Evolutionary conservation across 2,797 vertebrate genomes (phyloP), one percentile per base, ranked within the genome.

Genomic region (Gephyroberyx darwinii): DNA sequence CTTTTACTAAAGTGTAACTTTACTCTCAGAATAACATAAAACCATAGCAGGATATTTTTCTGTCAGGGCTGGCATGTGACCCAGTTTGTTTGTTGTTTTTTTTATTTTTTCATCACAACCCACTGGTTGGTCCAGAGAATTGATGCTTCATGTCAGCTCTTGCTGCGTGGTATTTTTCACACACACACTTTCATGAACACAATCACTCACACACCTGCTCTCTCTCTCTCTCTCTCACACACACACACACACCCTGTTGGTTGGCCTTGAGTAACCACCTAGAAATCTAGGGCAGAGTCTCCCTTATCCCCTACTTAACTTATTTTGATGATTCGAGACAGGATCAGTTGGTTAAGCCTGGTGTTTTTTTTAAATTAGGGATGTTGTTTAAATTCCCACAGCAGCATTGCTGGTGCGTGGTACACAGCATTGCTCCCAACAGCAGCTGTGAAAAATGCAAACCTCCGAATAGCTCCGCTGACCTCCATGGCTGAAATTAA

Each of bases 291-390:
- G 82, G 62, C 82, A 65, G 45, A 73, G 59, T 60, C 57, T 43
- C 57, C 19, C 57, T 16, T 16, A 43, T 59, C 35, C 39, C 20
- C 20, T 59, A 20, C 13, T 59, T 41, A 41, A 59, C 22, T 66
- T 66, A 61, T 81, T 80, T 82, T 69, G 75, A 82, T 74, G 69
- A 87, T 77, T 83, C 64, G 75, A 66, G 31, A 35, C 66, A 69
- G 47, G 43, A 74, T 80, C 35, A 53, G 73, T 87, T 71, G 74
- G 69, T 58, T 37, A 59, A 76, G 62, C 45, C 31, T 65, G 22
- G 48, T 53, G 45, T 63, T 73, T 39, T 77, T 26, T 26, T 26
- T 26, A 71, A 65, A 64, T 67, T 41, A 54, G 33, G 19, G 45
- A 39, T 48, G 33, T 64, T 26, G 37, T 22, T 71, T 31, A 57